Evolutionary conservation across 2,797 vertebrate species (phyloP).

Genomic region (Pelobates cultripes): DNA sequence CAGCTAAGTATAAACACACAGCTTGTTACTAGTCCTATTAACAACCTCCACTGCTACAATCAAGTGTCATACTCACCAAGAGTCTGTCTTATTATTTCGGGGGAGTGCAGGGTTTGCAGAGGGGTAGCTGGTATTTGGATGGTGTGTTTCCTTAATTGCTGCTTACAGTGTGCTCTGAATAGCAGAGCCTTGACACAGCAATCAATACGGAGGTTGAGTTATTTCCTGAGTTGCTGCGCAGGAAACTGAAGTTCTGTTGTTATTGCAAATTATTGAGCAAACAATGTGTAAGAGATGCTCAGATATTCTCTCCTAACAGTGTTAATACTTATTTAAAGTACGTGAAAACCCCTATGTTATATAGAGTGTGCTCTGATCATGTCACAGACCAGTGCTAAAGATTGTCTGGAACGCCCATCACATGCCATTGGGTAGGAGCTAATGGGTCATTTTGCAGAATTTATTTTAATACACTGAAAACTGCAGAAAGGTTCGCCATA

Average conservation of each 20-base stretch:
- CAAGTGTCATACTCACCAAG: background rate
- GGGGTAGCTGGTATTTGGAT: background rate
- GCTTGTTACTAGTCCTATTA: too few relatives aligned
- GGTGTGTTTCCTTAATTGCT: background rate
- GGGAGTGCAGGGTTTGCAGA: background rate
- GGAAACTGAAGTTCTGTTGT: constrained; percentile 15
- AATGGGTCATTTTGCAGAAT: too few relatives aligned
- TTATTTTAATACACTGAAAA: too few relatives aligned
- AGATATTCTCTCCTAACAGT: too few relatives aligned
- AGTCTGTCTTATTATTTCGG: background rate
- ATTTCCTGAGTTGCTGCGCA: constrained; percentile 31
- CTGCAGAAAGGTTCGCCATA: too few relatives aligned
- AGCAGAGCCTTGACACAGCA: background rate
- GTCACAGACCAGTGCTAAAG: too few relatives aligned
- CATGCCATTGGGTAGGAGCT: too few relatives aligned
- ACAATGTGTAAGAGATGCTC: background rate
- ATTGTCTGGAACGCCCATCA: too few relatives aligned
- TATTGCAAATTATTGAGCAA: background rate
- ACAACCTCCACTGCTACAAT: background rate
- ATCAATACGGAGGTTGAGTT: background rate
- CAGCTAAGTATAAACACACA: too few relatives aligned
- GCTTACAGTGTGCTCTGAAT: background rate
- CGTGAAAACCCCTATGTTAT: too few relatives aligned
- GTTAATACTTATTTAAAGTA: too few relatives aligned
- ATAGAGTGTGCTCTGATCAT: too few relatives aligned